Percentiles rank a stretch among this genome's conserved stretches.
Evolutionary conservation across 1,140 invertebrate genomes (phyloP).

Genomic region (Aporrectodea caliginosa): DNA sequence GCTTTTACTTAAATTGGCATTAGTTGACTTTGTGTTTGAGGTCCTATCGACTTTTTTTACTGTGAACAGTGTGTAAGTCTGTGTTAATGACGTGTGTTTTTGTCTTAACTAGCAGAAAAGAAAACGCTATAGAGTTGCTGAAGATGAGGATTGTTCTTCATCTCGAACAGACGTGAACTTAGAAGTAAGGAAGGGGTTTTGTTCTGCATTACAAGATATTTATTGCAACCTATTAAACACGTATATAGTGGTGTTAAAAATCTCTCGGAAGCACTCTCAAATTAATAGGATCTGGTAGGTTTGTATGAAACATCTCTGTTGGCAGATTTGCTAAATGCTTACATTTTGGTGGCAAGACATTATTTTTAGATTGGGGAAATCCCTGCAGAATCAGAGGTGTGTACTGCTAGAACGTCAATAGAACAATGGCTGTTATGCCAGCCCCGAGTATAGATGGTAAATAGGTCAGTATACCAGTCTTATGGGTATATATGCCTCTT

Average conservation of each 20-base stretch:
- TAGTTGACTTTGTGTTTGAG: neutral
- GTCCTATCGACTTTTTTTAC: neutral
- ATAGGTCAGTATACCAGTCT: too few species aligned
- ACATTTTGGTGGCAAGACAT: too few species aligned
- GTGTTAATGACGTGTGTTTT: too few species aligned
- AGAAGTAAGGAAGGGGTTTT: neutral
- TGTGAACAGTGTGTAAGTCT: too few species aligned
- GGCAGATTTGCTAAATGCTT: too few species aligned
- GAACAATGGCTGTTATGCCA: too few species aligned
- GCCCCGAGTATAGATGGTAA: too few species aligned
- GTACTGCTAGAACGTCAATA: too few species aligned
- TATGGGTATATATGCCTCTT: too few species aligned
- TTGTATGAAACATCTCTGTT: neutral
- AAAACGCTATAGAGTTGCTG: neutral
- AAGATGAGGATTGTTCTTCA: neutral
- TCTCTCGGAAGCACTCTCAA: neutral
- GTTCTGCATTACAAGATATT: neutral
- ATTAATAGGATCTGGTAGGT: neutral
- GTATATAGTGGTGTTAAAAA: neutral
- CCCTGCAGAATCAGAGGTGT: too few species aligned
- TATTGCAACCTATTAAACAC: neutral
- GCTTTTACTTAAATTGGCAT: too few species aligned
- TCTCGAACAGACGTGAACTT: neutral
- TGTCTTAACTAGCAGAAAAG: neutral
- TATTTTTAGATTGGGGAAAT: too few species aligned